Evolutionary conservation across 2,797 vertebrate species (phyloP), one percentile per base, ranked within the genome.

Genomic region (Pangasius larnaudii): DNA sequence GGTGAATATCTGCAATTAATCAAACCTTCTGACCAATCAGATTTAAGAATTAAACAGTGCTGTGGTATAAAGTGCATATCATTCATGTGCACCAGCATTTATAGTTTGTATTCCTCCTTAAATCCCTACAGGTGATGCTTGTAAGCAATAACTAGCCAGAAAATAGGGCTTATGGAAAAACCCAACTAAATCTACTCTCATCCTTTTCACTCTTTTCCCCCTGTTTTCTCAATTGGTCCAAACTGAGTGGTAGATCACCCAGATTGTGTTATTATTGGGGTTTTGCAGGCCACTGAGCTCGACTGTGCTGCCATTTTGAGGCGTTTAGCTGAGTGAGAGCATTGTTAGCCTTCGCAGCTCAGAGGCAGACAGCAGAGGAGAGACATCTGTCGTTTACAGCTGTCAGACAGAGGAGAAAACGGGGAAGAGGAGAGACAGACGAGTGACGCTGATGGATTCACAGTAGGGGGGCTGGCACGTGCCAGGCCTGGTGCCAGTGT

Each of bases 321-420:
- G 72, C 49, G 82, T 88, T 85, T 79, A 88, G 87, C 86, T 82
- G 83, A 86, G 84, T 67, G 74, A 71, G 75, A 85, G 75, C 87
- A 77, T 88, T 84, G 83, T 88, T 85, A 91, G 88, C 85, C 88
- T 86, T 85, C 65, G 86, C 78, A 53, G 85, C 87, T 90, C 42
- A 69, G 87, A 89, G 89, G 51, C 71, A 33, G 63, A 88, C 87
- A 88, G 88, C 82, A 82, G 88, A 85, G 79, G 69, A 79, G 80
- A 75, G 84, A 75, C 87, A 88, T 90, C 90, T 90, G 86, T 90
- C 87, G 88, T 80, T 85, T 65, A 85, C 88, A 88, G 88, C 88
- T 88, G 88, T 86, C 85, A 86, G 36, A 61, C 39, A 56, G 82
- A 84, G 65, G 83, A 87, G 84, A 63, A 27, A 69, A 78, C 39